Evolutionary conservation across 2,797 vertebrate species (phyloP).

Genomic region (Yasuhikotakia modesta): DNA sequence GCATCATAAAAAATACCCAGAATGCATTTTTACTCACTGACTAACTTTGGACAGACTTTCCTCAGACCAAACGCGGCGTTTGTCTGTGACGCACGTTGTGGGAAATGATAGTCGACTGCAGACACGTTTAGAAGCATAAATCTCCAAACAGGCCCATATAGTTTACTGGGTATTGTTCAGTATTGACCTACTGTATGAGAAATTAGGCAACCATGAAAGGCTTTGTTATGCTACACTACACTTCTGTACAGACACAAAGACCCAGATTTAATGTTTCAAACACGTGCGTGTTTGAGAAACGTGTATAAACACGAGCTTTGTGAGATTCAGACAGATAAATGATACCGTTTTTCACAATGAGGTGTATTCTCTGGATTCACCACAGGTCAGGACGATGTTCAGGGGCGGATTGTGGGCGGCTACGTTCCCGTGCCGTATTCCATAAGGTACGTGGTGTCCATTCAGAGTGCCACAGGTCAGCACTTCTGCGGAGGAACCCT

Average conservation of each 20-base stretch:
- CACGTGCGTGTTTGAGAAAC: background rate
- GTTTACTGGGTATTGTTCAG: constrained; percentile 23
- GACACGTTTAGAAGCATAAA: constrained; percentile 2
- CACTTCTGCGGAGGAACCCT: constrained; percentile 78
- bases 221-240: constrained; percentile 13
- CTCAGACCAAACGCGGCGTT: background rate
- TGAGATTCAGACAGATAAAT: background rate
- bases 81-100: background rate
- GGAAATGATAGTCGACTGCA: background rate
- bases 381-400: constrained; percentile 63
- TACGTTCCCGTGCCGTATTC: constrained; percentile 74
- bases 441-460: constrained; percentile 81
- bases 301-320: background rate
- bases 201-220: constrained; percentile 26
- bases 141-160: background rate
- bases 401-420: constrained; percentile 79
- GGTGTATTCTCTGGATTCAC: constrained; percentile 16
- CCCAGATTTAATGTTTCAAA: background rate
- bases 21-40: constrained; percentile 39
- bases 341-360: background rate
- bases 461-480: constrained; percentile 72
- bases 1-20: constrained; percentile 26
- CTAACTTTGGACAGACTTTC: background rate
- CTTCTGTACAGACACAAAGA: constrained; percentile 17
- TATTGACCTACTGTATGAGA: constrained; percentile 29